A percentile compares a stretch with the other conserved stretches of the same genome.
These are phyloP conservation scores for Phasianus colchicus DNA, from an alignment of 2,113 vertebrate genomes.

Conservation along the genomic window DNA sequence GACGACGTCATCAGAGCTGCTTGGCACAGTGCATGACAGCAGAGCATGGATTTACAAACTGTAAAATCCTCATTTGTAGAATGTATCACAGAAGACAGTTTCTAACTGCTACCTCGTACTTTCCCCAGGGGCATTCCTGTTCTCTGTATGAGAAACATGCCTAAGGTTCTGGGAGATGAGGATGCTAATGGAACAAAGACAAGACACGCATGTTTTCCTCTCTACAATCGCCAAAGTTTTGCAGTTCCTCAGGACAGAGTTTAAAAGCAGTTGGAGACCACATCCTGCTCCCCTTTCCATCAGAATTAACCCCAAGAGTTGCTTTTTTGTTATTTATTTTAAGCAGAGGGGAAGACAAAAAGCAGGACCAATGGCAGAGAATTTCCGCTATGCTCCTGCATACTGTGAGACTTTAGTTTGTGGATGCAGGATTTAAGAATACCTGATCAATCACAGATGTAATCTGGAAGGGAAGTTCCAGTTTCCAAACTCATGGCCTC, in stretches of 20 bases:
- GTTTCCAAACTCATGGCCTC: background rate
- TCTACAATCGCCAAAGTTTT: background rate
- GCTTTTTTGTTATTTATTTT: background rate
- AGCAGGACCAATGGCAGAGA: accelerated
- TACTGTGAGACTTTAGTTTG: background rate
- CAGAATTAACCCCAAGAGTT: background rate
- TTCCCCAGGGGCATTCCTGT: background rate
- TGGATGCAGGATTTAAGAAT: background rate
- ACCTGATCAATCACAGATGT: background rate
- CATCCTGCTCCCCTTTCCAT: background rate
- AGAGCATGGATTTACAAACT: background rate
- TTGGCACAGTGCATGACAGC: background rate
- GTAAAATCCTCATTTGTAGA: background rate
- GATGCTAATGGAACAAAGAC: background rate
- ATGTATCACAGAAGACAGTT: background rate
- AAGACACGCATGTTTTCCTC: background rate
- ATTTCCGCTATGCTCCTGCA: background rate
- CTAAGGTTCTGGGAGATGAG: background rate
- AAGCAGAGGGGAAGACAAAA: background rate
- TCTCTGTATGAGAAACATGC: background rate
- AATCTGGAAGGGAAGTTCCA: background rate
- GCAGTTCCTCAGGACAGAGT: background rate
- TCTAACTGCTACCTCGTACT: background rate
- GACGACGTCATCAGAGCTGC: background rate
- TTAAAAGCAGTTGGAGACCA: background rate